Base-by-base conservation (phyloP, 2,797 vertebrate genomes). In the Tapirus indicus region DNA sequence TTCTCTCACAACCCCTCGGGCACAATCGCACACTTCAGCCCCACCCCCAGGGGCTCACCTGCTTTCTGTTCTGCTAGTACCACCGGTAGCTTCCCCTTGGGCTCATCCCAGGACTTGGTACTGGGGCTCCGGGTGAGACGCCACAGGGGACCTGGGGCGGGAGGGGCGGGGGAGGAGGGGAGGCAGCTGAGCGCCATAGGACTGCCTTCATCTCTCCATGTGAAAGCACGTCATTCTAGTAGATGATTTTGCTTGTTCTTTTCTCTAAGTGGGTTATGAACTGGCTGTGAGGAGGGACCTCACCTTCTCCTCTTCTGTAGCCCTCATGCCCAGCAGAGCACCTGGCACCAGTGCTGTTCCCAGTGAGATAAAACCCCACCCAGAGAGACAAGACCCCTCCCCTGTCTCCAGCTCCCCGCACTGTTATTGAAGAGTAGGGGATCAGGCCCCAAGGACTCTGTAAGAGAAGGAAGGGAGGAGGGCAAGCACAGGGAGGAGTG, bases 311-410 rank as follows among this genome's bases (percentile, higher is more conserved):
- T 58, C 44, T 10, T 58, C 44, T 10, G 25, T 5, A 9, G 32
- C 41, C n/a, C 17, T 54, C 25, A 2, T 2, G 66, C 12, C 44
- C 69, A 38, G 41, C 20, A 38, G 64, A 32, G 68, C 6, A 1
- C 58, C 62, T 4, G 38, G 21, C 4, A 29, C 29, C 20, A 0
- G 2, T 1, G 4, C 32, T 32, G 7, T 4, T 25, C 1, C 3
- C 7, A 35, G 25, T 10, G 49, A 66, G 41, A 16, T 25, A 29
- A 72, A 49, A 38, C 4, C 1, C 9, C 41, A 52, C 49, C 49
- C 49, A 52, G 49, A 14, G 49, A 52, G 49, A 52, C 49, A 52
- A 52, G 49, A 47, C 47, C 47, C 47, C n/a, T 41, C 14, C 7
- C 14, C 58, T 3, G 7, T 7, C 14, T 82, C 2, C 64, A 21